phyloP scores from a whole-genome alignment of 2,888 invertebrate species.

The Philhelius pedissequus region DNA sequence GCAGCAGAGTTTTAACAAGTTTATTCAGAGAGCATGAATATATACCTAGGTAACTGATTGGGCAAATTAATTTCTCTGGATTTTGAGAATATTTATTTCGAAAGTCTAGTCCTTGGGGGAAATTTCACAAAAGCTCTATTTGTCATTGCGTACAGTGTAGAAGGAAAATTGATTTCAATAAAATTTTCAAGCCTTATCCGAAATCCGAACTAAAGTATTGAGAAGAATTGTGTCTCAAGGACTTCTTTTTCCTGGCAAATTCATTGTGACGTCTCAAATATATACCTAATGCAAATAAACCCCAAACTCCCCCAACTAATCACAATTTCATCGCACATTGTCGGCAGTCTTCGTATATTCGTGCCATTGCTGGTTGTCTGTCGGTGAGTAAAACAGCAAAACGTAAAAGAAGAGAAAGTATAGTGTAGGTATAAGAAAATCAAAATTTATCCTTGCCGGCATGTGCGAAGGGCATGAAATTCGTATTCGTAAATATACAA shows the following conservation, averaged over 20 bases:
- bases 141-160: neutral
- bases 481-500: neutral
- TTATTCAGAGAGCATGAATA: too few species aligned
- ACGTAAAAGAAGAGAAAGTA: constrained; percentile 4
- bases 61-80: neutral
- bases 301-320: constrained; percentile 64
- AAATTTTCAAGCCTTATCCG: constrained; percentile 41
- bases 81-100: neutral
- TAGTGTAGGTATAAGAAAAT: constrained; percentile 22
- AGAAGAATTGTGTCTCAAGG: constrained; percentile 51
- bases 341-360: neutral
- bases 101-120: neutral
- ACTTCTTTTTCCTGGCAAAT: constrained; percentile 29
- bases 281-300: constrained; percentile 28
- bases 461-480: constrained; percentile 2
- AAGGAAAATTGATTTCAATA: constrained; percentile 49
- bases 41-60: too few species aligned
- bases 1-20: too few species aligned
- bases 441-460: constrained; percentile 36
- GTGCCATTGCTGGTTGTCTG: too few species aligned
- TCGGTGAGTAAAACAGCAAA: neutral
- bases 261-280: constrained; percentile 47
- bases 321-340: constrained; percentile 25
- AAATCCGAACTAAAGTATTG: neutral
- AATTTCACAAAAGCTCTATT: neutral